Conservation (phyloP, 2,113 vertebrate genomes). For the Archocentrus centrarchus region DNA sequence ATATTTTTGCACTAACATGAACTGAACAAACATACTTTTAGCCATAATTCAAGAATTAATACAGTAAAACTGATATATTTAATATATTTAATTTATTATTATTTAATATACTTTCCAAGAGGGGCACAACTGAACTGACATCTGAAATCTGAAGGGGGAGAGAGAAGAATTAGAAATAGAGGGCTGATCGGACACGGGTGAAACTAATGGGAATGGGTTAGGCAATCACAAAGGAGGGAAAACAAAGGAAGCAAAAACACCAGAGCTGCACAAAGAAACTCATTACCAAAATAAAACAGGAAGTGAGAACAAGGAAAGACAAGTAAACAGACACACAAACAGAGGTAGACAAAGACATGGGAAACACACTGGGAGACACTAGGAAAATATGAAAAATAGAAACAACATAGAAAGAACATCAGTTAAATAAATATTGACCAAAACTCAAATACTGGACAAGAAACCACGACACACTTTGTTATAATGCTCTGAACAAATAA, state of each 20-base stretch:
- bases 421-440: not conserved
- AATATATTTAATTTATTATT: too few species aligned
- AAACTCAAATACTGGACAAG: too few species aligned
- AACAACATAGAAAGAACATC: not conserved
- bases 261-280: not conserved
- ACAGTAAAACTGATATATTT: not conserved
- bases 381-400: not conserved
- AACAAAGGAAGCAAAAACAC: not conserved
- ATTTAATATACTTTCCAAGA: rapidly evolving
- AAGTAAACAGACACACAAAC: not conserved
- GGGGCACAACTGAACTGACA: not conserved
- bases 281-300: conserved; percentile 4
- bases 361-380: not conserved
- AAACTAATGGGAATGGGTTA: not conserved
- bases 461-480: not conserved
- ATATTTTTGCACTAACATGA: too few species aligned
- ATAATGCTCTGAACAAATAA: not conserved
- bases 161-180: not conserved
- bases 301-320: not conserved
- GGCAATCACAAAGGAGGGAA: not conserved
- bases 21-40: too few species aligned
- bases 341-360: not conserved
- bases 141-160: not conserved
- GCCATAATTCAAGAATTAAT: not conserved
- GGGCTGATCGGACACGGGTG: not conserved